These are phyloP conservation scores for Loris lydekkerianus DNA, from an alignment of 2,797 vertebrate genomes.

Conservation along the genomic window DNA sequence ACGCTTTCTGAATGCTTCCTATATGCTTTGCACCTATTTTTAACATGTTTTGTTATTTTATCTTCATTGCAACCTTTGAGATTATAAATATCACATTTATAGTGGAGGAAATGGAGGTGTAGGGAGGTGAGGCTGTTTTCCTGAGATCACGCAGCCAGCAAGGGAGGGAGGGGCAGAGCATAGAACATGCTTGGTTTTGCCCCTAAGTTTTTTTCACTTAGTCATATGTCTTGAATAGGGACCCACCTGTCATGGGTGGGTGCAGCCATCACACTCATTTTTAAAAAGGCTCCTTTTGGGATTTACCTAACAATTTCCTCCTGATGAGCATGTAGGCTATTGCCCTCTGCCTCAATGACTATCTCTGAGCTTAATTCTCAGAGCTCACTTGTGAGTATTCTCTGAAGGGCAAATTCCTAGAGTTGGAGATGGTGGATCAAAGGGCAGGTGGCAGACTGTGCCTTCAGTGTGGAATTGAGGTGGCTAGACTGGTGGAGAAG, in stretches of 20 bases:
- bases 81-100: background rate
- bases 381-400: rapidly evolving
- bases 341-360: rapidly evolving
- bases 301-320: background rate
- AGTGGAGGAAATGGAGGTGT: background rate
- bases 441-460: background rate
- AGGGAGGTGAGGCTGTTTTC: background rate
- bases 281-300: background rate
- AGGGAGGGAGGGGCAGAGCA: background rate
- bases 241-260: rapidly evolving
- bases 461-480: background rate
- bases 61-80: background rate
- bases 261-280: background rate
- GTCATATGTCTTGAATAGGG: background rate
- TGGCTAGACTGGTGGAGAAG: background rate
- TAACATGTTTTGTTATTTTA: too few species aligned
- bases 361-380: background rate
- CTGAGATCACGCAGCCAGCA: background rate
- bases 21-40: too few species aligned
- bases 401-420: background rate
- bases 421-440: background rate
- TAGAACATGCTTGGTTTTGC: background rate
- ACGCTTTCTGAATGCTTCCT: too few species aligned
- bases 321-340: background rate
- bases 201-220: background rate